These are phyloP conservation scores for Hedya salicella DNA, from an alignment of 2,888 invertebrate species.

Conservation along the genomic window DNA sequence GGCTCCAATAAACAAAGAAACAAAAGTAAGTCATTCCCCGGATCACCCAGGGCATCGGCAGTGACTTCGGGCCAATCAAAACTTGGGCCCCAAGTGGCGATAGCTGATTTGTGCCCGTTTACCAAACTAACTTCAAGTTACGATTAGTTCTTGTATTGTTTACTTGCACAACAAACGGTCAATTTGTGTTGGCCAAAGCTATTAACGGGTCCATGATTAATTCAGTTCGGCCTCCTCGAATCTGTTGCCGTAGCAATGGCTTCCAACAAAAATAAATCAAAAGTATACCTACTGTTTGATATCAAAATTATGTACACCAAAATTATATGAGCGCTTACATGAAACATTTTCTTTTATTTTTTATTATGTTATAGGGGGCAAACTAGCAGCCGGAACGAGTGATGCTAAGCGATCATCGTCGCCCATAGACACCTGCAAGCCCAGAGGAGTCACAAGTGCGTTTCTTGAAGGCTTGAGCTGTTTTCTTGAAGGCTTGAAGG, in stretches of 20 bases:
- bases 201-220: slow-evolving; percentile 33
- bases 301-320: too few species aligned
- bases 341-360: too few species aligned
- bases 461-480: too few species aligned
- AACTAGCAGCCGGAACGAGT: too few species aligned
- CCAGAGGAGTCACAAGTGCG: too few species aligned
- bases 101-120: slow-evolving; percentile 50
- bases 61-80: slow-evolving; percentile 63
- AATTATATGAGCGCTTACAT: too few species aligned
- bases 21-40: slow-evolving; percentile 52
- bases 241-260: neutral
- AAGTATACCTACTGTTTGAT: too few species aligned
- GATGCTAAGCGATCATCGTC: too few species aligned
- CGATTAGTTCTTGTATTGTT: slow-evolving; percentile 65
- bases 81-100: slow-evolving; percentile 52
- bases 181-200: slow-evolving; percentile 38
- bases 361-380: too few species aligned
- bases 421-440: too few species aligned
- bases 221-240: slow-evolving; percentile 12
- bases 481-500: too few species aligned
- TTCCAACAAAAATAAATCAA: neutral
- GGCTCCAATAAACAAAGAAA: slow-evolving; percentile 58
- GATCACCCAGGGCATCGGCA: slow-evolving; percentile 48
- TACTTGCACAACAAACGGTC: slow-evolving; percentile 42
- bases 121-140: slow-evolving; percentile 64